Evolutionary conservation across 2,797 vertebrate genomes (phyloP), one percentile per base, ranked within the genome.

Genomic region (Macroramphosus scolopax): DNA sequence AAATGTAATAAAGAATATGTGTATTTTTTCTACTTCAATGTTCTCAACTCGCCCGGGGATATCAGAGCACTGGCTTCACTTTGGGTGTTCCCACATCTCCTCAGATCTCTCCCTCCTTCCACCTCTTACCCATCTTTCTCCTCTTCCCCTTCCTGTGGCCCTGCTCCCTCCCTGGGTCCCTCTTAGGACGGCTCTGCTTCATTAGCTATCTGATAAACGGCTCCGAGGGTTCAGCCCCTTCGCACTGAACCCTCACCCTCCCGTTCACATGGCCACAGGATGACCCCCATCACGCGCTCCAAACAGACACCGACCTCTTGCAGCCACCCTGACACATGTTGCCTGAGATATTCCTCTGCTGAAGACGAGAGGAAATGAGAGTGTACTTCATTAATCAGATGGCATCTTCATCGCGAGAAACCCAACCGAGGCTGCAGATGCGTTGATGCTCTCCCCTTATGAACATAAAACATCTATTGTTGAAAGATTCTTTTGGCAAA

Each of bases 131-230:
- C 31, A 17, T 20, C 5, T 63, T 46, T 13, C 42, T 62, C 17
- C 25, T 18, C 13, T 8, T 1, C 30, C 30, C 29, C 36, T 44
- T 35, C 8, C 13, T 8, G 10, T 12, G 1, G 2, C 36, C 8
- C 34, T n/a, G 8, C 14, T 14, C 38, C 28, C 30, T 35, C 20
- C 17, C 17, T 13, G 12, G 1, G 31, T 31, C 53, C 40, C 60
- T 63, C 63, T 36, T 41, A 44, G 62, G 75, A 54, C 17, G 66
- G 89, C 89, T 89, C 72, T 92, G 92, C 90, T 92, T 90, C 93
- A 93, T 93, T 96, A 92, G 88, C 86, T 84, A 85, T 83, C 87
- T 93, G 93, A 94, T 88, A 91, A 91, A 93, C 89, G 87, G 89
- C 87, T 68, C 67, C 51, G 72, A 74, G 79, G 74, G n/a, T 78